These are phyloP conservation scores for Neoitamus cyanurus DNA, from an alignment of 2,888 invertebrate species.

Conservation along the genomic window DNA sequence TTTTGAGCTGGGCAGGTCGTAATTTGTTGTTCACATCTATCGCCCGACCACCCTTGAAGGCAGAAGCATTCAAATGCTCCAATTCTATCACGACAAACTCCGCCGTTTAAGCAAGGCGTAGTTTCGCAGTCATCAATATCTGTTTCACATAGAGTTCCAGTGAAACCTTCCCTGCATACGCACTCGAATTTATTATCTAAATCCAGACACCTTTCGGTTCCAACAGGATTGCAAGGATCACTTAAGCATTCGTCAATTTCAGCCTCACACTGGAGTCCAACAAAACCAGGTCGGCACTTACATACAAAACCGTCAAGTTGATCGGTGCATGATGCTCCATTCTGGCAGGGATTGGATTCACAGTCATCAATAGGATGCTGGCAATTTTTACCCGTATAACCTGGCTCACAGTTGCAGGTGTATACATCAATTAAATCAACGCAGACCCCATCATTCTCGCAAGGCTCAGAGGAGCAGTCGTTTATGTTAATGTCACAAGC, in stretches of 20 bases:
- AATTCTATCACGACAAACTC: slow-evolving; percentile 86
- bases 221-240: slow-evolving; percentile 90
- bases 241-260: slow-evolving; percentile 92
- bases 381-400: slow-evolving; percentile 92
- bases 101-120: slow-evolving; percentile 89
- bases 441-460: slow-evolving; percentile 93
- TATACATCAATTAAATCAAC: slow-evolving; percentile 87
- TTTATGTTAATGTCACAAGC: slow-evolving; percentile 92
- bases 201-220: slow-evolving; percentile 91
- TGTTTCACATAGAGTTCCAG: slow-evolving; percentile 84
- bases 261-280: slow-evolving; percentile 93
- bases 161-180: slow-evolving; percentile 88
- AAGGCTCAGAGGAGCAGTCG: slow-evolving; percentile 89
- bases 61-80: slow-evolving; percentile 86
- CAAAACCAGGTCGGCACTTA: slow-evolving; percentile 92
- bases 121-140: slow-evolving; percentile 90
- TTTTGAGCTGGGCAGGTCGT: slow-evolving; percentile 82
- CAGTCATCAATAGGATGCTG: slow-evolving; percentile 95
- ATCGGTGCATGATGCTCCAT: slow-evolving; percentile 89
- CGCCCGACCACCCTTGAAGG: slow-evolving; percentile 87
- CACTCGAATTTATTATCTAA: slow-evolving; percentile 88
- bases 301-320: slow-evolving; percentile 91
- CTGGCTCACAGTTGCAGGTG: slow-evolving; percentile 91
- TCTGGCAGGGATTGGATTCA: slow-evolving; percentile 88
- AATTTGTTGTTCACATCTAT: slow-evolving; percentile 86